These are phyloP conservation scores for Microtus montanus DNA, from an alignment of 2,113 vertebrate species.

Conservation along the genomic window DNA sequence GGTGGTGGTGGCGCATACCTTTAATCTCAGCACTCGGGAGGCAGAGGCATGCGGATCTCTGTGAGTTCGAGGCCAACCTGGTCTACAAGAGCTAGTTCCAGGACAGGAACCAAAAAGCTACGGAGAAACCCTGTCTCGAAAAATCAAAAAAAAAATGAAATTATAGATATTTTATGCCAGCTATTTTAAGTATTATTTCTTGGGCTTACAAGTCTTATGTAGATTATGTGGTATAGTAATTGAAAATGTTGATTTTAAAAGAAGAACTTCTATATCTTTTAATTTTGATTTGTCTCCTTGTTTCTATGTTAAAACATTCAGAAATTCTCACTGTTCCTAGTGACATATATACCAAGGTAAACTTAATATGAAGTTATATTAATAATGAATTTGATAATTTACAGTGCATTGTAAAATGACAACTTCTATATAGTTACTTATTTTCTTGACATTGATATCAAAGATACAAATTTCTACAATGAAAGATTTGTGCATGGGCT, in stretches of 20 bases:
- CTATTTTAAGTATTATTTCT: slow-evolving; percentile 43
- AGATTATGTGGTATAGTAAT: slow-evolving; percentile 4
- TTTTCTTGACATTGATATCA: neutral
- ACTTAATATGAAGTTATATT: neutral
- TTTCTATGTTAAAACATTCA: slow-evolving; percentile 28
- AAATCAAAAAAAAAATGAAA: neutral
- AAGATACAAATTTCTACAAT: slow-evolving; percentile 3
- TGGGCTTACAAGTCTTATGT: slow-evolving; percentile 64
- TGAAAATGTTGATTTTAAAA: neutral
- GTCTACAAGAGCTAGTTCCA: no score
- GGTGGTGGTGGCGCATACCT: no score
- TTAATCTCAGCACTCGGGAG: no score
- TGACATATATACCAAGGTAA: neutral
- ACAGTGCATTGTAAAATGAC: neutral
- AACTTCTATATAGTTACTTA: neutral
- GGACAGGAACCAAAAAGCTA: no score
- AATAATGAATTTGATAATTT: neutral
- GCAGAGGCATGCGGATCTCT: no score
- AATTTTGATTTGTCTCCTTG: slow-evolving; percentile 35
- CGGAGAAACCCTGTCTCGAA: no score
- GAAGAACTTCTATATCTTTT: slow-evolving; percentile 63
- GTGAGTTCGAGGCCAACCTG: no score
- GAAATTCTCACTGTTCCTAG: neutral
- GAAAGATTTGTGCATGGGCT: slow-evolving; percentile 18
- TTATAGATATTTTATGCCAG: slow-evolving; percentile 28